Conservation (phyloP, 2,113 vertebrate species). For the Corythornis madagascariensis region DNA sequence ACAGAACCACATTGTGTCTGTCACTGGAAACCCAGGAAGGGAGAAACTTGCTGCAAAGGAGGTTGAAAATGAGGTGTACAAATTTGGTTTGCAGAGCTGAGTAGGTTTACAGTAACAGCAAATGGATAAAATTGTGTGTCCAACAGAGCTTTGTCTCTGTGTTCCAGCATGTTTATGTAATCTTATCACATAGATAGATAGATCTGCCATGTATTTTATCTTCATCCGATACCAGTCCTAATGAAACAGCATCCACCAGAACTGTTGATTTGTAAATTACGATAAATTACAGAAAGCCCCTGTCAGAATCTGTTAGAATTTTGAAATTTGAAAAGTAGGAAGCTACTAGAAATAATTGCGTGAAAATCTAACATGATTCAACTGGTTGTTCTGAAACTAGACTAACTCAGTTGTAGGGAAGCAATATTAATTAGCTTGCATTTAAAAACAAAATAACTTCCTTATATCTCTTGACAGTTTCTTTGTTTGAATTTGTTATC, state of each 20-base stretch:
- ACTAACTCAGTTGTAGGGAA: neutral
- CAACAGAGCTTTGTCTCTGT: neutral
- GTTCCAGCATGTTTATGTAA: neutral
- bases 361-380: neutral
- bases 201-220: neutral
- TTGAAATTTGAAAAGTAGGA: conserved; percentile 7
- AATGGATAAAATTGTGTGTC: neutral
- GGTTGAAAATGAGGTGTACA: neutral
- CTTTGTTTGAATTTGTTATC: neutral
- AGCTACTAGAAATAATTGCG: neutral
- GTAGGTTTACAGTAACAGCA: neutral
- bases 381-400: neutral
- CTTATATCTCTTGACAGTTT: neutral
- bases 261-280: neutral
- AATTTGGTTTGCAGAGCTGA: neutral
- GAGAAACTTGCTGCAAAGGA: neutral
- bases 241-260: conserved; percentile 16
- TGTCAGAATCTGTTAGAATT: conserved; percentile 33
- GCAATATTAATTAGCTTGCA: neutral
- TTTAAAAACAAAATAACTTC: neutral
- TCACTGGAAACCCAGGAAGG: neutral
- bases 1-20: neutral
- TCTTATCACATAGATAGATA: neutral
- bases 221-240: neutral
- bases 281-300: conserved; percentile 7